Evolutionary conservation across 2,888 invertebrate genomes (phyloP).

Genomic region (Podotricha telesiphe): DNA sequence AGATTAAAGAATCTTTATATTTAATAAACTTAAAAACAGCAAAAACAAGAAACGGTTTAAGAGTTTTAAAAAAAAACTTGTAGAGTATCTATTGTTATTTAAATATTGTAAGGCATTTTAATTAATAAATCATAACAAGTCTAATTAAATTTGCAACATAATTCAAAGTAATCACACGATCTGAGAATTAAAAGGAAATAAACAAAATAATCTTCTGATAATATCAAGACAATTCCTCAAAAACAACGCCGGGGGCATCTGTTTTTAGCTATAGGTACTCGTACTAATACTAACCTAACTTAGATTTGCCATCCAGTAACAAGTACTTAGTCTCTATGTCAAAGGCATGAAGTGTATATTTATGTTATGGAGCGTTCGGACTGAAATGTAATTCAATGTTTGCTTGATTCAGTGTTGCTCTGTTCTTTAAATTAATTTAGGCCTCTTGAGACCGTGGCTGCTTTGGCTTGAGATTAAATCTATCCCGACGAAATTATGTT

Average conservation of each 20-base stretch:
- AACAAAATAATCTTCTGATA: slow-evolving; percentile 74
- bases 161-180: slow-evolving; percentile 33
- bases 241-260: slow-evolving; percentile 73
- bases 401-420: slow-evolving; percentile 58
- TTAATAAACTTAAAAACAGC: background rate
- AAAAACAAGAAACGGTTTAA: background rate
- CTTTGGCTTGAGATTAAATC: slow-evolving; percentile 70
- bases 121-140: background rate
- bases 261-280: slow-evolving; percentile 63
- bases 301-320: slow-evolving; percentile 25
- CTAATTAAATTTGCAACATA: slow-evolving; percentile 13
- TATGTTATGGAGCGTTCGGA: slow-evolving; percentile 27
- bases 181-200: slow-evolving; percentile 56
- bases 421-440: slow-evolving; percentile 79
- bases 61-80: background rate
- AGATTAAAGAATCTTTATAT: slow-evolving; percentile 10
- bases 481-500: slow-evolving; percentile 67
- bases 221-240: slow-evolving; percentile 66
- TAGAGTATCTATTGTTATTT: background rate
- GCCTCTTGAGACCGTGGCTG: slow-evolving; percentile 71
- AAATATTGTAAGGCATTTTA: background rate
- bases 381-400: slow-evolving; percentile 33
- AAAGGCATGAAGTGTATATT: slow-evolving; percentile 49
- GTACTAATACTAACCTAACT: slow-evolving; percentile 46
- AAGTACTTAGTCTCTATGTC: slow-evolving; percentile 41